Conservation (phyloP, 1,140 invertebrate genomes). For the Coboldia fuscipes region DNA sequence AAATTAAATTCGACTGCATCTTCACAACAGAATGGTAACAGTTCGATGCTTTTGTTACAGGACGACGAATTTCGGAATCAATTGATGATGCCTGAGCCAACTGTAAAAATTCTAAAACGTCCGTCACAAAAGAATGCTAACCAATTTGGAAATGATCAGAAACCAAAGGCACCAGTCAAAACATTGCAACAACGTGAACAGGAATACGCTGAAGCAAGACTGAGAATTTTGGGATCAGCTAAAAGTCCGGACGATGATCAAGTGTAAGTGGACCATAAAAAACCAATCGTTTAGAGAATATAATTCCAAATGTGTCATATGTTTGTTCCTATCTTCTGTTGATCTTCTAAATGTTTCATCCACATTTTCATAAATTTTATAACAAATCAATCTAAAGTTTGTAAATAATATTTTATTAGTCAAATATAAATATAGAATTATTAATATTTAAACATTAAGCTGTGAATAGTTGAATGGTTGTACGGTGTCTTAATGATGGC, state of each 20-base stretch:
- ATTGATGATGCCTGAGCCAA: constrained; percentile 36
- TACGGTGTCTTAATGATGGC: background rate
- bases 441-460: constrained; percentile 1
- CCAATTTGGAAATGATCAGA: constrained; percentile 31
- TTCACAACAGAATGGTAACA: no score
- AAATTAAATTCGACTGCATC: no score
- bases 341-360: background rate
- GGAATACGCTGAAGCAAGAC: constrained; percentile 67
- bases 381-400: background rate
- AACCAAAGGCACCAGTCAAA: constrained; percentile 53
- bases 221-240: constrained; percentile 62
- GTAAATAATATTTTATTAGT: background rate
- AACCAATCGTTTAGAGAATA: no score
- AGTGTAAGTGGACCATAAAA: constrained; percentile 26
- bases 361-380: background rate
- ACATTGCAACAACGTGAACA: constrained; percentile 68
- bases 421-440: background rate
- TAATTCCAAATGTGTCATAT: background rate
- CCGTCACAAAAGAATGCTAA: constrained; percentile 28
- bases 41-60: background rate
- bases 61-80: background rate
- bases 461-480: background rate
- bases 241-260: constrained; percentile 48
- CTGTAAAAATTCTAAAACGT: constrained; percentile 63
- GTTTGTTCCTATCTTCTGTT: background rate